Percentiles rank a stretch among this genome's conserved stretches.
Evolutionary conservation across 1,140 invertebrate genomes (phyloP).

Genomic region (Hormaphis cornu): DNA sequence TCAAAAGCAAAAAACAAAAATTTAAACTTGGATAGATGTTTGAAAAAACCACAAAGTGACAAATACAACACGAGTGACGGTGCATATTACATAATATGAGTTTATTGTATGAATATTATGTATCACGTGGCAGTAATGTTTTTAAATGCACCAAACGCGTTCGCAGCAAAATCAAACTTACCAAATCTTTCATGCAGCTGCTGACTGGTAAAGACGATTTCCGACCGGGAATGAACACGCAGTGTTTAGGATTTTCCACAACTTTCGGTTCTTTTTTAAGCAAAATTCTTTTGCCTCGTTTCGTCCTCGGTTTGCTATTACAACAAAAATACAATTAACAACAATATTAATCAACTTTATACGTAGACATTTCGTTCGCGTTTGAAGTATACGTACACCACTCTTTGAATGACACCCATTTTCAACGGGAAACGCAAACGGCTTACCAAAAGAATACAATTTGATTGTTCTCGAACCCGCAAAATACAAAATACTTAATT

Average conservation of each 20-base stretch:
- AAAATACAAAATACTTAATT: background rate
- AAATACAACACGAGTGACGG: too few species aligned
- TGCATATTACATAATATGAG: too few species aligned
- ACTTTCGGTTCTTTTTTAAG: conserved; percentile 75
- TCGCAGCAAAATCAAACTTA: conserved; percentile 43
- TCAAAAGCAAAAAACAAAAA: conserved; percentile 28
- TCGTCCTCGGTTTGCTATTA: conserved; percentile 57
- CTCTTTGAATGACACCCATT: conserved; percentile 42
- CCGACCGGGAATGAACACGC: conserved; percentile 74
- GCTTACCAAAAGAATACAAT: background rate
- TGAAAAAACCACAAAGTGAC: conserved; percentile 10
- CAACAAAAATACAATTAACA: background rate
- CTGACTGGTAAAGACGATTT: conserved; percentile 68
- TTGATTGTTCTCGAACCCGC: background rate
- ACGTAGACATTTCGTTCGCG: background rate
- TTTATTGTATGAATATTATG: too few species aligned
- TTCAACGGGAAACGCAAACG: background rate
- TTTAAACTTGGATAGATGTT: background rate
- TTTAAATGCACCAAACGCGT: background rate
- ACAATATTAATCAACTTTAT: background rate
- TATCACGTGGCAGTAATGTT: too few species aligned
- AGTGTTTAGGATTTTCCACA: conserved; percentile 76
- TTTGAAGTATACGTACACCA: conserved; percentile 46
- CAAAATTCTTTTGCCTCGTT: conserved; percentile 75
- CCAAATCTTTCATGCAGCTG: conserved; percentile 76